These are phyloP conservation scores for Eurystomus gularis DNA, from an alignment of 2,113 vertebrate genomes.

Conservation along the genomic window DNA sequence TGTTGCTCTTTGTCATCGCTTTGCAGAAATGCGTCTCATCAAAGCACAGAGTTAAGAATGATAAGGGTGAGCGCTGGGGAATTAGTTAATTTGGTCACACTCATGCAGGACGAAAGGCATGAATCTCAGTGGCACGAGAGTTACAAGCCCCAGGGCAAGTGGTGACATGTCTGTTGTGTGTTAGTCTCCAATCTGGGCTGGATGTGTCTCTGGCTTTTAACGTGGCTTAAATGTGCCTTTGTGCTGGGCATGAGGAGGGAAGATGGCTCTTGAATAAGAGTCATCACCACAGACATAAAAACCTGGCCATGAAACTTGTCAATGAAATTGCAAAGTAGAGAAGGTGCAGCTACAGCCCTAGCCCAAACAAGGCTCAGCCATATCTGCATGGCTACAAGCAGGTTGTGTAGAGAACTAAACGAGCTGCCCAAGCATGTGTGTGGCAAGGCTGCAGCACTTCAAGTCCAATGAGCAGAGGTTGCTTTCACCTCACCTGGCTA, in stretches of 20 bases:
- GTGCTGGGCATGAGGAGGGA: neutral
- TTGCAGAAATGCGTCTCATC: neutral
- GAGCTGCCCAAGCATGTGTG: neutral
- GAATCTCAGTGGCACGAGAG: neutral
- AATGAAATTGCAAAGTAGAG: neutral
- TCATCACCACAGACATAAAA: neutral
- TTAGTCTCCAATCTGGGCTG: neutral
- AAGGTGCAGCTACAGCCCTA: neutral
- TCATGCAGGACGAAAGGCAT: rapidly evolving
- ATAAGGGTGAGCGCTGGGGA: neutral
- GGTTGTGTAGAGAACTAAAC: neutral
- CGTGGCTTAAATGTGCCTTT: neutral
- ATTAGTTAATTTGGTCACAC: neutral
- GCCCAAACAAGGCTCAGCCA: neutral
- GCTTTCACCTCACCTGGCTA: neutral
- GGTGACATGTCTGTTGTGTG: neutral
- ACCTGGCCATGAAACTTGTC: neutral
- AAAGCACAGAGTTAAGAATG: neutral
- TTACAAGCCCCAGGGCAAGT: neutral
- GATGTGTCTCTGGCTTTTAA: neutral
- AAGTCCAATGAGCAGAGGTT: rapidly evolving
- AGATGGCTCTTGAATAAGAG: neutral
- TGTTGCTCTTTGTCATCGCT: neutral
- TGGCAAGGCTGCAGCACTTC: neutral
- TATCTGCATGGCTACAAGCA: neutral